These are phyloP conservation scores for Sebastes variabilis DNA, from an alignment of 2,797 vertebrate genomes.

Conservation along the genomic window DNA sequence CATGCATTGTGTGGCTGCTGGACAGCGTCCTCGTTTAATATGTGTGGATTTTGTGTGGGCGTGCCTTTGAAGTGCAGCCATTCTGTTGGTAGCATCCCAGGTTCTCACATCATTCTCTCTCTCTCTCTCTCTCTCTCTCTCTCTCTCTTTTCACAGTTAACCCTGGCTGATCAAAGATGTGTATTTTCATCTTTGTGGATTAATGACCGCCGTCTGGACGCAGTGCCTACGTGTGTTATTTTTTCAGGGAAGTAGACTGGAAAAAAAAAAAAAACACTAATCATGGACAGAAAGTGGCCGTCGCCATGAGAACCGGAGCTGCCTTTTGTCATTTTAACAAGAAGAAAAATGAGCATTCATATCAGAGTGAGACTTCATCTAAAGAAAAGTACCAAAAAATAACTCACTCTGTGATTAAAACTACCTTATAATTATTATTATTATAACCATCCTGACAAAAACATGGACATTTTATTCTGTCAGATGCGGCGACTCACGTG, in stretches of 20 bases:
- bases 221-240: conserved; percentile 40
- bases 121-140: conserved; percentile 28
- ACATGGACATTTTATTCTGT: conserved; percentile 23
- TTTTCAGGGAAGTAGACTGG: conserved; percentile 38
- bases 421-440: conserved; percentile 49
- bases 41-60: conserved; percentile 70
- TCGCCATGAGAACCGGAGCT: conserved; percentile 60
- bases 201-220: conserved; percentile 44
- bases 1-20: conserved; percentile 38
- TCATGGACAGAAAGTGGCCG: conserved; percentile 37
- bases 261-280: conserved; percentile 10
- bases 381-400: not conserved
- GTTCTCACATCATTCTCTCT: conserved; percentile 47
- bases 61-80: conserved; percentile 61
- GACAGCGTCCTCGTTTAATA: conserved; percentile 65
- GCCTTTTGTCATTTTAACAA: conserved; percentile 46
- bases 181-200: conserved; percentile 51
- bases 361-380: conserved; percentile 16
- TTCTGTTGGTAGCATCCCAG: conserved; percentile 45
- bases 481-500: conserved; percentile 31
- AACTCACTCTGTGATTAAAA: conserved; percentile 15
- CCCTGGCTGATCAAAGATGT: conserved; percentile 57
- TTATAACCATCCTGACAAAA: conserved; percentile 34
- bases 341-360: conserved; percentile 38
- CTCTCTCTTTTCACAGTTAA: conserved; percentile 76